Evolutionary conservation across 2,797 vertebrate genomes (phyloP).

Genomic region (Spea hammondii): DNA sequence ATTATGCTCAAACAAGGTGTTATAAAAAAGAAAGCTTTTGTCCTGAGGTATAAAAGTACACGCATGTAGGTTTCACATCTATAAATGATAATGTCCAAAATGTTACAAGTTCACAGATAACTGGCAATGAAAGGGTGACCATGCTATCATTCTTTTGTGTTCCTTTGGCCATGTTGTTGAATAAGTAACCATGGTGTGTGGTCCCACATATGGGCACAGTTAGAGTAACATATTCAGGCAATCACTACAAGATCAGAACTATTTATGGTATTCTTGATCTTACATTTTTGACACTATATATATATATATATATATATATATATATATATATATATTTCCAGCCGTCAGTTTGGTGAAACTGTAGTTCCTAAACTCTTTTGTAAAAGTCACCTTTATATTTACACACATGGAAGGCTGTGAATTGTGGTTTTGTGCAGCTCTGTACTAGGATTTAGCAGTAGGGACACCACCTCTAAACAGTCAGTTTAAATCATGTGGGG

Average conservation of each 20-base stretch:
- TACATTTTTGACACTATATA: conserved; percentile 29
- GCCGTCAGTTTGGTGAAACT: background rate
- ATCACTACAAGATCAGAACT: conserved; percentile 22
- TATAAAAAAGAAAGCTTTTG: too few species aligned
- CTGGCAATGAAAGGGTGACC: conserved; percentile 8
- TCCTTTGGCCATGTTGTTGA: conserved; percentile 6
- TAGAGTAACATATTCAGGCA: conserved; percentile 34
- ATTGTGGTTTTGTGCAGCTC: conserved; percentile 29
- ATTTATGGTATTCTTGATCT: conserved; percentile 34
- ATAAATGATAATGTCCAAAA: too few species aligned
- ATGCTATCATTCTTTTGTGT: conserved; percentile 1
- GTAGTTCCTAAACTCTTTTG: conserved; percentile 1
- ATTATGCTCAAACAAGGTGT: too few species aligned
- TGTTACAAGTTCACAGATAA: background rate
- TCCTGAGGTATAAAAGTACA: too few species aligned
- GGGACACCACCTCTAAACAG: background rate
- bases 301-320: conserved; percentile 10
- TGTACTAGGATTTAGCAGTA: background rate
- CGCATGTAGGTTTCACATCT: too few species aligned
- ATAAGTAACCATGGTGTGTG: conserved; percentile 40
- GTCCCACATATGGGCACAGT: conserved; percentile 49
- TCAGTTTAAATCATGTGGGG: background rate
- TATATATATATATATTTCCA: background rate
- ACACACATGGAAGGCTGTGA: background rate
- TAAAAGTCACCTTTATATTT: conserved; percentile 27